phyloP scores from a whole-genome alignment of 2,888 invertebrate species.

The Ellobium chinense region DNA sequence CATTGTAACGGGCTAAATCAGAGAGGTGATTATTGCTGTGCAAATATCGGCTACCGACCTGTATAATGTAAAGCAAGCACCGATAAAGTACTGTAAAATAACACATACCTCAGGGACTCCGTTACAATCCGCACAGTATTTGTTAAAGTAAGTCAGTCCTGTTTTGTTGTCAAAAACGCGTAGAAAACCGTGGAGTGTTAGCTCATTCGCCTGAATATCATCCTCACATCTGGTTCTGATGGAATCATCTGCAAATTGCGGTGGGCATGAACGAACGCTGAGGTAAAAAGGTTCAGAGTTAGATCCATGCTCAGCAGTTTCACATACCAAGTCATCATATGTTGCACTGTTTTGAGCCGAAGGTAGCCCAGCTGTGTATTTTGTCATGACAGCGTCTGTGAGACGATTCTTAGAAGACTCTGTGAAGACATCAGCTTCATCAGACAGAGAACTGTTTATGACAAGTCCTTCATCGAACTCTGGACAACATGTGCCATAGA shows the following conservation, averaged over 20 bases:
- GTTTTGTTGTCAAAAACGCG: neutral
- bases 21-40: no score
- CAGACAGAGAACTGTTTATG: neutral
- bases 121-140: conserved; percentile 10
- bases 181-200: neutral
- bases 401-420: no score
- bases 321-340: neutral
- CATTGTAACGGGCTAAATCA: no score
- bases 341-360: neutral
- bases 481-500: conserved; percentile 29
- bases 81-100: no score
- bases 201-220: neutral
- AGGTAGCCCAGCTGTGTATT: neutral
- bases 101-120: neutral
- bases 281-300: neutral
- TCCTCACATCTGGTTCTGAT: neutral
- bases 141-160: neutral
- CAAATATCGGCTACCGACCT: no score
- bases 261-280: conserved; percentile 12
- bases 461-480: neutral
- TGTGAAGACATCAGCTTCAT: neutral
- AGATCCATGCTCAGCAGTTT: no score
- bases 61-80: no score
- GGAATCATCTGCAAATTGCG: neutral
- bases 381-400: no score